Evolutionary conservation across 2,797 vertebrate species (phyloP).

Genomic region (Falco concolor): DNA sequence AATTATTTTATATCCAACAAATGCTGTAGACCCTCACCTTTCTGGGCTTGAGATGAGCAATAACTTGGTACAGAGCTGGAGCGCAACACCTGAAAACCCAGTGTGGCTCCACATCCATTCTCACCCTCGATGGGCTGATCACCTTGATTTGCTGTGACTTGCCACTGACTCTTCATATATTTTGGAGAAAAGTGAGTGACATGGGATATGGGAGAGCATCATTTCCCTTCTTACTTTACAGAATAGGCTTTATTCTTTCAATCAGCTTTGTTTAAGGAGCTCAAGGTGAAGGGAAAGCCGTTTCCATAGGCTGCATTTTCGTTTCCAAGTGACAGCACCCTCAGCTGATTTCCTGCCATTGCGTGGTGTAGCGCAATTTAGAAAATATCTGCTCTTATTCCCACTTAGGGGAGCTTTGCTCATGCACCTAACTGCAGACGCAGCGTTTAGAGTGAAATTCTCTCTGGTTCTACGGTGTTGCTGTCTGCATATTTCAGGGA

Average conservation of each 20-base stretch:
- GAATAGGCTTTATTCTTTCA: background rate
- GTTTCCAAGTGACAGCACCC: background rate
- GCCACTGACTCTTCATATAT: background rate
- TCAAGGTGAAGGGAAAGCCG: background rate
- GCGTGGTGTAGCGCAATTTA: background rate
- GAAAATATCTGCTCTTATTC: background rate
- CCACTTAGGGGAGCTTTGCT: background rate
- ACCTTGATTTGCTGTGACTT: background rate
- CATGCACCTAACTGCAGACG: fast-evolving
- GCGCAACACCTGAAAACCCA: background rate
- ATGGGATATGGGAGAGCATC: background rate
- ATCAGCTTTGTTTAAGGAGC: background rate
- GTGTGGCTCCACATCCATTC: background rate
- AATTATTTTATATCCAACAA: background rate
- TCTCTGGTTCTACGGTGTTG: background rate
- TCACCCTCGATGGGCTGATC: background rate
- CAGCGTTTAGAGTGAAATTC: background rate
- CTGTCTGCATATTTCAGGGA: background rate
- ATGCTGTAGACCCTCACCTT: background rate
- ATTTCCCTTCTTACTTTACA: background rate
- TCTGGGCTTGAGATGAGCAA: background rate
- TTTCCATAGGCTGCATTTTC: background rate
- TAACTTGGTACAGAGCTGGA: background rate
- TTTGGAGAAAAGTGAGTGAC: background rate
- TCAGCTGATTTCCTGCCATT: background rate